Evolutionary conservation across 2,888 invertebrate genomes (phyloP), one percentile per base, ranked within the genome.

Genomic region (Anodontia alba): DNA sequence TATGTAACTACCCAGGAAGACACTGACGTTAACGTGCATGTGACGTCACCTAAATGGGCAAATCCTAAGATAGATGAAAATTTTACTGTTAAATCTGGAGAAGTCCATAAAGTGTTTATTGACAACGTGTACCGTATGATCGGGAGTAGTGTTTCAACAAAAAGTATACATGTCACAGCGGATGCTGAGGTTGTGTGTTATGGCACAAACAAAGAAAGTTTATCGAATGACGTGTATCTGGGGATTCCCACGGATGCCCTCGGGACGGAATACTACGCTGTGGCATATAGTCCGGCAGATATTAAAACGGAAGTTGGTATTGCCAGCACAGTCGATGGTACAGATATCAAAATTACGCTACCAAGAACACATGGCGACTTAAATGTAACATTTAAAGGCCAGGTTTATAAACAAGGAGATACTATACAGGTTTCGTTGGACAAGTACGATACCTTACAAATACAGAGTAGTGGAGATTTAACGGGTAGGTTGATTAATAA

Each of bases 221-320:
- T 80, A n/a, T 88, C 88, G 0, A 86, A 85, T 71, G 89, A 89
- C 70, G 87, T 85, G 8, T 89, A 81, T 31, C 76, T 89, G 1
- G 87, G 84, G 0, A 73, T 89, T 3, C 89, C 89, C 1, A 80
- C 80, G 3, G 88, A 89, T 57, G 86, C 87, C 3, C 71, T 88
- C 15, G 88, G 88, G 12, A 87, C 75, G 20, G 87, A 87, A 29
- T 89, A 89, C 66, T 87, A 84, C 67, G 82, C 84, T 0, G 75
- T 87, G 15, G 67, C 81, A 0, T 80, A 85, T 51, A 83, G 80
- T 71, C 86, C 86, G 3, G 83, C 84, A 0, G 46, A 72, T 17
- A 57, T 76, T n/a, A 82, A 86, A 51, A 71, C 81, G 12, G 82
- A 88, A 43, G 42, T 89, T 0, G 81, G 84, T 17, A 51, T 89